A percentile compares a stretch with the other conserved stretches of the same genome.
phyloP scores from a whole-genome alignment of 2,797 vertebrate species.

The Echeneis naucrates region DNA sequence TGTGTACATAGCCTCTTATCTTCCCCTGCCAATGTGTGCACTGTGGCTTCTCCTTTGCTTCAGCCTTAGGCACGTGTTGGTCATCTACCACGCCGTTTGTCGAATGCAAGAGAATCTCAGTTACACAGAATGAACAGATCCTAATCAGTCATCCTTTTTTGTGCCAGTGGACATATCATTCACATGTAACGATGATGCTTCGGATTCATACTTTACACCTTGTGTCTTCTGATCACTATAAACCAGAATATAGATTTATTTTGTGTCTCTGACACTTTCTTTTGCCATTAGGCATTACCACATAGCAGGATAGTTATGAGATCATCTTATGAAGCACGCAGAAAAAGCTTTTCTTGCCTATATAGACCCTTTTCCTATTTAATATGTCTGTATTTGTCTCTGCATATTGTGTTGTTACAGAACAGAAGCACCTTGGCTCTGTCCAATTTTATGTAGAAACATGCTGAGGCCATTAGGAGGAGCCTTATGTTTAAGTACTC shows the following conservation, averaged over 20 bases:
- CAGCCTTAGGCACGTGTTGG: constrained; percentile 70
- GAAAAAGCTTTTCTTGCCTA: constrained; percentile 28
- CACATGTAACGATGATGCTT: constrained; percentile 25
- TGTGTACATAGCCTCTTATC: constrained; percentile 83
- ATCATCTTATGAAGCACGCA: constrained; percentile 38
- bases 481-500: constrained; percentile 44
- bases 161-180: constrained; percentile 25
- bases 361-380: constrained; percentile 52
- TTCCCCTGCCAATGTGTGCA: constrained; percentile 73
- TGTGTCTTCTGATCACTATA: constrained; percentile 1
- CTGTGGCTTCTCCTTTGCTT: constrained; percentile 69
- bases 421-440: constrained; percentile 39
- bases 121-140: constrained; percentile 53
- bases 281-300: background rate
- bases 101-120: constrained; percentile 48
- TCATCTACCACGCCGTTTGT: constrained; percentile 46
- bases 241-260: background rate
- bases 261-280: background rate
- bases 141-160: constrained; percentile 50
- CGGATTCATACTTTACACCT: constrained; percentile 40
- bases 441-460: constrained; percentile 34
- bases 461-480: constrained; percentile 48
- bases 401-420: constrained; percentile 44
- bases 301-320: background rate
- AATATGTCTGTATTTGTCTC: constrained; percentile 49